These are phyloP conservation scores for Drosophila paucipuncta DNA, from an alignment of 2,888 invertebrate genomes.

Conservation along the genomic window DNA sequence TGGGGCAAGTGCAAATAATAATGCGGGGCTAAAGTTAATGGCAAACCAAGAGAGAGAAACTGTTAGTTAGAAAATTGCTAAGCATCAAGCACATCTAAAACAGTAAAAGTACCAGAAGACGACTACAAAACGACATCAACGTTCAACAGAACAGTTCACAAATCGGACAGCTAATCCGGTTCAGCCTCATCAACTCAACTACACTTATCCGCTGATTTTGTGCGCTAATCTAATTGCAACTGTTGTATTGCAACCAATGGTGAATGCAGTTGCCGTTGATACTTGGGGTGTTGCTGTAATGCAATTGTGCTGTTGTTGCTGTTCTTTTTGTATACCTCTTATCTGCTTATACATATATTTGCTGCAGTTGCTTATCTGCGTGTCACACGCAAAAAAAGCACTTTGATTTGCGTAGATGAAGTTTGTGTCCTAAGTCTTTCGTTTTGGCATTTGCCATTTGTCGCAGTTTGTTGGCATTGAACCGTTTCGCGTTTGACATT, in stretches of 20 bases:
- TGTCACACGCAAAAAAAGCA: constrained; percentile 55
- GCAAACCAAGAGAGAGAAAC: constrained; percentile 19
- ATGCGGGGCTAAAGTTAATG: constrained; percentile 47
- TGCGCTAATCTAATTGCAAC: constrained; percentile 57
- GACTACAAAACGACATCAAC: constrained; percentile 12
- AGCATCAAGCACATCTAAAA: constrained; percentile 5
- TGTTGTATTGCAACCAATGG: constrained; percentile 63
- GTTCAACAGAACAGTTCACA: constrained; percentile 33
- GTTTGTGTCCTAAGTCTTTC: constrained; percentile 83
- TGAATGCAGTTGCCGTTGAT: constrained; percentile 29
- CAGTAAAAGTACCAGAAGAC: constrained; percentile 25
- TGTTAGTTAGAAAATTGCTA: constrained; percentile 50
- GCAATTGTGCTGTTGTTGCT: constrained; percentile 60
- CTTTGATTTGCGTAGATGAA: constrained; percentile 51
- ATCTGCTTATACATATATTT: constrained; percentile 48
- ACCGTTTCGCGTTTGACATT: constrained; percentile 56
- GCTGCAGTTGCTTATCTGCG: constrained; percentile 54
- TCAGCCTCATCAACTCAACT: constrained; percentile 37
- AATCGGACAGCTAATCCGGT: constrained; percentile 47
- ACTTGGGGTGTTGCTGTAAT: constrained; percentile 34
- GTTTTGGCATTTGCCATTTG: constrained; percentile 69
- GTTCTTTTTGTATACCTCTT: constrained; percentile 42
- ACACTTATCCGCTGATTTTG: constrained; percentile 32
- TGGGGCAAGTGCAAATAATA: constrained; percentile 60
- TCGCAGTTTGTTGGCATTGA: constrained; percentile 51